Percentiles rank a stretch among this genome's conserved stretches.
Evolutionary conservation across 1,140 invertebrate species (phyloP).

Genomic region (Sminthurinus signatus): DNA sequence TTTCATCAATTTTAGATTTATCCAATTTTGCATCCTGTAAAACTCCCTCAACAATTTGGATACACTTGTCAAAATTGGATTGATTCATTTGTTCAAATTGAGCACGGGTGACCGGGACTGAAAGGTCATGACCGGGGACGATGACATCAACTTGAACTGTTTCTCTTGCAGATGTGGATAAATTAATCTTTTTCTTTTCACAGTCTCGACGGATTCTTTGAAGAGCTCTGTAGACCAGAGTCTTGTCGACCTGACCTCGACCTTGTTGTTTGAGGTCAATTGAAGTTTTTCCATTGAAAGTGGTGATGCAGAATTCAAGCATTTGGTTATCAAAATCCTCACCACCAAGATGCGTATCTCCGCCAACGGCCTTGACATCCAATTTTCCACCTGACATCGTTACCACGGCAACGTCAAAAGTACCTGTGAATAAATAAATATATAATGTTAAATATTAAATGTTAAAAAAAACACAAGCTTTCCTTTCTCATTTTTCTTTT

Average conservation of each 20-base stretch:
- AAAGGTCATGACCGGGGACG: not conserved
- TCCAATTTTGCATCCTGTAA: conserved; percentile 53
- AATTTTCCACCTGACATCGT: conserved; percentile 32
- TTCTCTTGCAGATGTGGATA: conserved; percentile 7
- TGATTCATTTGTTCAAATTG: conserved; percentile 38
- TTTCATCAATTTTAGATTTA: conserved; percentile 44
- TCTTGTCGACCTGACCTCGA: not conserved
- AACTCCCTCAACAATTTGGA: conserved; percentile 57
- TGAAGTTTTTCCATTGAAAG: conserved; percentile 51
- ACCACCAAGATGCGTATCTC: conserved; percentile 52
- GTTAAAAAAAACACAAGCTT: too few relatives aligned
- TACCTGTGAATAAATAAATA: too few relatives aligned
- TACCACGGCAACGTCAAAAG: conserved; percentile 47
- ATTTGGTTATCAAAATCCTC: conserved; percentile 57
- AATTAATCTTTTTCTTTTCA: conserved; percentile 19
- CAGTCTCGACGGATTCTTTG: conserved; percentile 21
- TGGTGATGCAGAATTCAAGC: conserved; percentile 58
- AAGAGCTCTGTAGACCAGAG: not conserved
- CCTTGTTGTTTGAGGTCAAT: not conserved
- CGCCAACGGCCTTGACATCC: conserved; percentile 56
- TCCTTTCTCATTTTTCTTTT: too few relatives aligned
- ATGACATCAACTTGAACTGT: conserved; percentile 29
- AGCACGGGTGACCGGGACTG: conserved; percentile 2
- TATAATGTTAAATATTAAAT: too few relatives aligned
- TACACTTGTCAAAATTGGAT: conserved; percentile 49